Evolutionary conservation across 37 sponge, comb jelly and placozoan genomes (phyloP).

Genomic region (Hexactinellida sp.): DNA sequence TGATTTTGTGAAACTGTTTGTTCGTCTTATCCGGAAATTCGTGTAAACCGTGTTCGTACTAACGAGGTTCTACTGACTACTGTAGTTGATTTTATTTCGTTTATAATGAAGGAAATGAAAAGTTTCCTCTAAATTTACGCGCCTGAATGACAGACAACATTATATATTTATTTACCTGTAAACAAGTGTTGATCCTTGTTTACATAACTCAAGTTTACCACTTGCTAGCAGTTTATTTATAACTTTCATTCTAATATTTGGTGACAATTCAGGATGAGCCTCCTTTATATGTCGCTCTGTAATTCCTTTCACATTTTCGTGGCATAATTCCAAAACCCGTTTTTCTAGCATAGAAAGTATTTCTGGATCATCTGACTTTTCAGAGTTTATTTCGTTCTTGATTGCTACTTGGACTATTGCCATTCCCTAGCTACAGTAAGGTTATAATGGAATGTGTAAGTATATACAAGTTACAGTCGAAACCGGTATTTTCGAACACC

Average conservation of each 20-base stretch:
- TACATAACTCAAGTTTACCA: neutral
- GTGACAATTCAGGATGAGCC: neutral
- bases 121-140: too few relatives aligned
- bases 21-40: too few relatives aligned
- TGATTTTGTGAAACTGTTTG: too few relatives aligned
- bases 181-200: neutral
- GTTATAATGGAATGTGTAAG: too few relatives aligned
- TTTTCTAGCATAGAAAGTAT: neutral
- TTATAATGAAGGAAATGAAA: too few relatives aligned
- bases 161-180: neutral
- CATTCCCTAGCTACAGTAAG: too few relatives aligned
- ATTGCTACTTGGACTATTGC: neutral
- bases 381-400: neutral
- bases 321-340: neutral
- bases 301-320: neutral
- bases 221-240: neutral
- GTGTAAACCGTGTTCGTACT: too few relatives aligned
- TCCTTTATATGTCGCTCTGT: neutral
- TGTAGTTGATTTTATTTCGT: too few relatives aligned
- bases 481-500: too few relatives aligned
- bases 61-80: too few relatives aligned
- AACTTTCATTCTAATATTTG: neutral
- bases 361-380: neutral
- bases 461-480: too few relatives aligned
- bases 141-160: too few relatives aligned